Conservation (phyloP, 2,888 invertebrate genomes). For the Lydus trimaculatus region DNA sequence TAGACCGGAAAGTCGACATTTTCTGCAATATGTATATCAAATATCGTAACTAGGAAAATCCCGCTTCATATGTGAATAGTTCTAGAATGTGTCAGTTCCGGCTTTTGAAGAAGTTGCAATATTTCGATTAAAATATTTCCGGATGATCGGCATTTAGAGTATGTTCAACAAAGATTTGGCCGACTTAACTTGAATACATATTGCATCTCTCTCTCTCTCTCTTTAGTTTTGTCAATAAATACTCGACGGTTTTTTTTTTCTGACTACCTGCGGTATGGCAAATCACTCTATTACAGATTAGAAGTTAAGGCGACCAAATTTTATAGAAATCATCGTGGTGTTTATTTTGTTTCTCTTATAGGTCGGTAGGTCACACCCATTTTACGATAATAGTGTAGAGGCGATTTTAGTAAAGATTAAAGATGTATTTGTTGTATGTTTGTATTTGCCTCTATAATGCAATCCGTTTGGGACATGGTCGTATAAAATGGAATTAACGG, state of each 20-base stretch:
- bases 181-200: too few relatives aligned
- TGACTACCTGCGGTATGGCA: too few relatives aligned
- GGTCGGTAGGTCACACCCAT: too few relatives aligned
- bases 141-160: background rate
- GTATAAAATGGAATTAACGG: constrained; percentile 27
- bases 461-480: constrained; percentile 17
- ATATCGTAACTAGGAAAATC: constrained; percentile 25
- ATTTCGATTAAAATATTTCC: constrained; percentile 27
- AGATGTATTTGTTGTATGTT: constrained; percentile 3
- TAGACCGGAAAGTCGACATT: constrained; percentile 24
- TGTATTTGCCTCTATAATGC: constrained; percentile 8
- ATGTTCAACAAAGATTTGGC: too few relatives aligned
- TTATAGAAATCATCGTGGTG: too few relatives aligned
- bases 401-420: constrained; percentile 29
- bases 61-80: constrained; percentile 11
- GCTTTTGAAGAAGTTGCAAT: constrained; percentile 12
- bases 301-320: too few relatives aligned
- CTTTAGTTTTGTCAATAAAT: too few relatives aligned
- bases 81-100: constrained; percentile 20
- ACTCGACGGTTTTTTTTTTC: too few relatives aligned
- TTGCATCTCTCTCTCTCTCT: too few relatives aligned
- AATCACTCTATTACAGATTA: too few relatives aligned
- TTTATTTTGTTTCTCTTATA: too few relatives aligned
- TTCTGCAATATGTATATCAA: background rate
- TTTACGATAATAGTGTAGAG: constrained; percentile 9